These are phyloP conservation scores for Ichneumon xanthorius DNA, from an alignment of 2,888 invertebrate genomes.

Conservation along the genomic window DNA sequence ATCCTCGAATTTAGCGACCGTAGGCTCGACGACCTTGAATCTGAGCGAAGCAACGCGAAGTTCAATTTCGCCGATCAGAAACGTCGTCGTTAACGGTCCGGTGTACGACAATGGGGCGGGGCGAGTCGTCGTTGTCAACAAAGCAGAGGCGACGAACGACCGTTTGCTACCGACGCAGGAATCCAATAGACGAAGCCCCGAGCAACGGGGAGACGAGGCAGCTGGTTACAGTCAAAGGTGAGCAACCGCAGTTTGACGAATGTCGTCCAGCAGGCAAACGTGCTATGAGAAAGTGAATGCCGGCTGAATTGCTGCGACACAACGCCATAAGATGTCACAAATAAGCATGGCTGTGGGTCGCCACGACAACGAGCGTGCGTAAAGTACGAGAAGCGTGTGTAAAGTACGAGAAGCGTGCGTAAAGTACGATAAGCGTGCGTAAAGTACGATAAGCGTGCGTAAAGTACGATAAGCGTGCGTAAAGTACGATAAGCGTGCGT, in stretches of 20 bases:
- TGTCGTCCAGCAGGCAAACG: background rate
- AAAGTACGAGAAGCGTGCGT: no score
- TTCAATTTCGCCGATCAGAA: constrained; percentile 45
- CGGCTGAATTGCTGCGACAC: no score
- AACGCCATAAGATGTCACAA: no score
- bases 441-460: no score
- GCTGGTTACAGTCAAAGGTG: constrained; percentile 23
- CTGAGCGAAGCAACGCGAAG: constrained; percentile 25
- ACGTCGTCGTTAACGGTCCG: constrained; percentile 9
- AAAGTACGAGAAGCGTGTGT: no score
- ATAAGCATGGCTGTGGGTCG: no score
- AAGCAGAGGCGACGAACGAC: constrained; percentile 9
- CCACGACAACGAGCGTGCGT: no score
- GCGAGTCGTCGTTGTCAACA: background rate
- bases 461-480: no score
- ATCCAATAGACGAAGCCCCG: constrained; percentile 4
- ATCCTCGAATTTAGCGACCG: background rate
- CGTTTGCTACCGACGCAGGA: constrained; percentile 1
- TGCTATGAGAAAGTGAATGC: no score
- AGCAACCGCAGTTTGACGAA: background rate
- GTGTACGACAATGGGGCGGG: constrained; percentile 15
- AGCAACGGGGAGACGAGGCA: constrained; percentile 23
- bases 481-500: no score
- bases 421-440: no score
- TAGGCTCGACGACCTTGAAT: constrained; percentile 3